These are phyloP conservation scores for Rhinoderma darwinii DNA, from an alignment of 2,113 vertebrate species.

Conservation along the genomic window DNA sequence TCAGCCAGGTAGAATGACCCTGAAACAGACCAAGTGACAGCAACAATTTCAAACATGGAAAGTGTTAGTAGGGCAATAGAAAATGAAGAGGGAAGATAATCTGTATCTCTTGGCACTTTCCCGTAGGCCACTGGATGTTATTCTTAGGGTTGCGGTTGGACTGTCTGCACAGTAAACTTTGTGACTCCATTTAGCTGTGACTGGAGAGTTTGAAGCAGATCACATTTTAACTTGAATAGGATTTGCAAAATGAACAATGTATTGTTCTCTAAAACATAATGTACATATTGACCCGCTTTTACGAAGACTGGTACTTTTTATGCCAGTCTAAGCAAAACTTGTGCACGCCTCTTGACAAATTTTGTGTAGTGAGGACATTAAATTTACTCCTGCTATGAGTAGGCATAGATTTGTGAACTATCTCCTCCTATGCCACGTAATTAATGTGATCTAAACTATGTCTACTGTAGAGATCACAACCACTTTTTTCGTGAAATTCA, in stretches of 20 bases:
- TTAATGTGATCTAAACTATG: no score
- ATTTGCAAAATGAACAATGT: no score
- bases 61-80: constrained; percentile 46
- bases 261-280: background rate
- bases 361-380: no score
- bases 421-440: no score
- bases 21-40: constrained; percentile 55
- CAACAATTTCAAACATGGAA: constrained; percentile 46
- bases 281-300: background rate
- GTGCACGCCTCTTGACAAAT: no score
- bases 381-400: no score
- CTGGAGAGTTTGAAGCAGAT: background rate
- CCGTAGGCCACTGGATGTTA: background rate
- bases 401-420: no score
- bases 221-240: no score
- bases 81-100: constrained; percentile 42
- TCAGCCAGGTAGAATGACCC: constrained; percentile 47
- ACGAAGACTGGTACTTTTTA: no score
- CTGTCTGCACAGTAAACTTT: background rate
- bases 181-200: background rate
- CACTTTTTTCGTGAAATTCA: no score
- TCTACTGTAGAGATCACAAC: no score
- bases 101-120: constrained; percentile 30
- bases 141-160: background rate
- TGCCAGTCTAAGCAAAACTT: no score